Base-by-base conservation (phyloP, 2,888 invertebrate species). In the Hemistola chrysoprasaria region DNA sequence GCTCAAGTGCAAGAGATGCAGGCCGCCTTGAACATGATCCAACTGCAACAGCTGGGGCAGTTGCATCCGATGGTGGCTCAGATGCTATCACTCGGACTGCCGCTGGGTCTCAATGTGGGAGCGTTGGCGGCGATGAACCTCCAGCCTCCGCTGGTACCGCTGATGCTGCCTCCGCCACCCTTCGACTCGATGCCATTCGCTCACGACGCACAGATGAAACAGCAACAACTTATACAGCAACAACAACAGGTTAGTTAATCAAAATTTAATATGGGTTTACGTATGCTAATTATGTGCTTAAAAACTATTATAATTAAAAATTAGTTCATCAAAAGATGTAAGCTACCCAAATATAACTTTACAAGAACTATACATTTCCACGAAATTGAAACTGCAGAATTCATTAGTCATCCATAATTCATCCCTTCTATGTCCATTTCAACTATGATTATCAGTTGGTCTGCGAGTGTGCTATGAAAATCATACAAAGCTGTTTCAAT, bases 71-170 rank as follows among this genome's bases (percentile, higher is more conserved):
- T 98, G 91, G 95, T 98, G 92, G 94, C 95, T 54, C 93, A 94
- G 67, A 95, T 96, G 95, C 91, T 95, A 78, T 94, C 95, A 62
- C 92, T 95, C 90, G 95, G 95, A 1, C 80, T 95, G 51, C 95
- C 95, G 1, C 81, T 95, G 47, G 95, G 95, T 8, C 85, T 96
- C 49, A 95, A 95, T 72, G 91, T 95, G 66, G 93, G 93, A 26
- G 94, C 95, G 4, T 82, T 97, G 47, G 97, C 97, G 9, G 96
- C 97, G 22, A 98, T 98, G 97, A 98, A 97, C 81, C 90, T 98
- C 36, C 97, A 97, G 70, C 97, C 98, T 11, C 97, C 98, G 0
- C 81, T 97, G 58, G 95, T 96, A 65, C 96, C 96, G 9, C 91
- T 96, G 82, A 95, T 96, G 95, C 92, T 96, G 90, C 95, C 95